These are phyloP conservation scores for Porphyrio hochstetteri DNA, from an alignment of 2,113 vertebrate genomes.

Conservation along the genomic window DNA sequence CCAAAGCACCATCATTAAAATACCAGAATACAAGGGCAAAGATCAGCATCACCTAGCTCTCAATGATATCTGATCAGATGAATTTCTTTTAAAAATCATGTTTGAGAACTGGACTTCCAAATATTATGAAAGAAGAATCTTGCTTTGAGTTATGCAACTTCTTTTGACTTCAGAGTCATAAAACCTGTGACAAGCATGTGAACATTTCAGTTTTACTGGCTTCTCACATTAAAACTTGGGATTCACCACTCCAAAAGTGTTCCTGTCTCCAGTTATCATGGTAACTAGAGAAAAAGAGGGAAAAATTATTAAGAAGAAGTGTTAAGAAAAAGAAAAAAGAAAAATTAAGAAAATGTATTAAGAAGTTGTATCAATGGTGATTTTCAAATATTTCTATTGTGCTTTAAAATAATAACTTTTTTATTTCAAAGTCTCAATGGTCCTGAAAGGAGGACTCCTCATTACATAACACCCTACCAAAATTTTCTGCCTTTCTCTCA, in stretches of 20 bases:
- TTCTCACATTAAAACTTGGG: not conserved
- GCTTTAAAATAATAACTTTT: not conserved
- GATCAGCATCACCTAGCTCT: not conserved
- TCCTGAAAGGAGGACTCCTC: not conserved
- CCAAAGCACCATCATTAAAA: not conserved
- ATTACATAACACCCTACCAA: not conserved
- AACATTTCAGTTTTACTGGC: fast-evolving
- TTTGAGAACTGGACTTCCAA: not conserved
- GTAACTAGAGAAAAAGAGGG: not conserved
- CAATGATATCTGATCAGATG: not conserved
- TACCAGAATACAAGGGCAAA: not conserved
- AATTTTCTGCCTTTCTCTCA: not conserved
- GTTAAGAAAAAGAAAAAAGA: not conserved
- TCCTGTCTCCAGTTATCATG: not conserved
- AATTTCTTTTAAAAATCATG: not conserved
- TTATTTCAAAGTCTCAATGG: not conserved
- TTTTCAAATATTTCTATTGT: not conserved
- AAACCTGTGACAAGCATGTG: fast-evolving
- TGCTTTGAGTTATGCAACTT: not conserved
- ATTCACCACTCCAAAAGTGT: fast-evolving
- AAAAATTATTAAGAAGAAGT: not conserved
- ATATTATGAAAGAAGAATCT: not conserved
- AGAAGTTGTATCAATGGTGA: not conserved
- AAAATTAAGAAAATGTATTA: fast-evolving
- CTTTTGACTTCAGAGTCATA: not conserved